Conservation (phyloP, 2,888 invertebrate species). For the Ormyrus thymus region DNA sequence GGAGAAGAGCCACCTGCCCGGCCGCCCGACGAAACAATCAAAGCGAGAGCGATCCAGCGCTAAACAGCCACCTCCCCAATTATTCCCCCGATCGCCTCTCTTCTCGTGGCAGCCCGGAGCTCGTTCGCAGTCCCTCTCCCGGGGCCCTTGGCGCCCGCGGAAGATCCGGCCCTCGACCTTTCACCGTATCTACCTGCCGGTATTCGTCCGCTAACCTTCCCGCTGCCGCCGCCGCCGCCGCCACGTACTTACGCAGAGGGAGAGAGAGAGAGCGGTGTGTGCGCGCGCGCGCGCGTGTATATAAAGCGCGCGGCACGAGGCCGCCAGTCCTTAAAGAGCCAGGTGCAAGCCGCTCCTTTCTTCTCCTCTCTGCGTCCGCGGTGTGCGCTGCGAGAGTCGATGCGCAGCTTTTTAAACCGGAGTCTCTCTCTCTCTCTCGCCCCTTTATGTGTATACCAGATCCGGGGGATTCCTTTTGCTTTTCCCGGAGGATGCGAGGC, state of each 20-base stretch:
- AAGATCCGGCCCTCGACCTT: conserved; percentile 10
- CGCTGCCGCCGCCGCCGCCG: conserved; percentile 1
- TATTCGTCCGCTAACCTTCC: conserved; percentile 25
- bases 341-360: conserved; percentile 35
- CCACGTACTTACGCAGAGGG: conserved; percentile 8
- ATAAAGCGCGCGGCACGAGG: neutral
- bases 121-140: too few relatives aligned
- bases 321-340: conserved; percentile 44
- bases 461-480: too few relatives aligned
- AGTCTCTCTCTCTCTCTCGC: conserved; percentile 12
- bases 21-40: too few relatives aligned
- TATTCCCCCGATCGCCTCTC: too few relatives aligned
- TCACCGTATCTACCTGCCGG: conserved; percentile 10
- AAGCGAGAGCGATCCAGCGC: too few relatives aligned
- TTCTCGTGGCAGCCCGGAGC: too few relatives aligned
- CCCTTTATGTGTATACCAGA: too few relatives aligned
- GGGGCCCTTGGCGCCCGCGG: neutral
- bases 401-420: conserved; percentile 15
- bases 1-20: too few relatives aligned
- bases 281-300: neutral
- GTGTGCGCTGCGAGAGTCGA: conserved; percentile 26
- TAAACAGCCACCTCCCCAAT: too few relatives aligned
- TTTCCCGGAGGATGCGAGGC: too few relatives aligned
- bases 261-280: neutral
- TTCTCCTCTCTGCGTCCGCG: neutral